These are phyloP conservation scores for Teleiodes luculella DNA, from an alignment of 2,888 invertebrate genomes.

Conservation along the genomic window DNA sequence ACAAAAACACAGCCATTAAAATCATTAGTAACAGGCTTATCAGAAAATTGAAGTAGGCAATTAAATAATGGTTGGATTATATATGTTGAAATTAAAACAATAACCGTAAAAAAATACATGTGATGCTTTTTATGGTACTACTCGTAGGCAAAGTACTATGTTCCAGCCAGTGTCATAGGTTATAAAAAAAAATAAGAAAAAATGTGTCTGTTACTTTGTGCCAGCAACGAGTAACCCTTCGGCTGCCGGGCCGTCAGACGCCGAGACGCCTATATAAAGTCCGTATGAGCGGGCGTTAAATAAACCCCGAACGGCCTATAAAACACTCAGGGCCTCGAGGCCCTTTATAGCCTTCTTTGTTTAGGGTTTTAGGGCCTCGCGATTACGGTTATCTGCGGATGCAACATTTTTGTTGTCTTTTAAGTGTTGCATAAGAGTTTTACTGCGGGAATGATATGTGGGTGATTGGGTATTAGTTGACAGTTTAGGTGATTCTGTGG, in stretches of 20 bases:
- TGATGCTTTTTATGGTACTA: too few species aligned
- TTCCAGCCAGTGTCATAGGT: too few species aligned
- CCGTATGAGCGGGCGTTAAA: slow-evolving; percentile 67
- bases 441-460: not conserved
- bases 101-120: too few species aligned
- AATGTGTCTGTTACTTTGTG: not conserved
- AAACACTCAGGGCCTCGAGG: slow-evolving; percentile 45
- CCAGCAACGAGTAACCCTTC: slow-evolving; percentile 9
- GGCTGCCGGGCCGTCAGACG: slow-evolving; percentile 36
- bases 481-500: slow-evolving; percentile 5
- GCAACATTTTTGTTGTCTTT: slow-evolving; percentile 19
- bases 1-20: too few species aligned
- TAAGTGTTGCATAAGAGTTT: slow-evolving; percentile 1
- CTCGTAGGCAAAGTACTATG: too few species aligned
- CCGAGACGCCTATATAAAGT: slow-evolving; percentile 64
- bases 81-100: too few species aligned
- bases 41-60: too few species aligned
- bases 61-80: too few species aligned
- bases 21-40: too few species aligned
- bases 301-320: slow-evolving; percentile 64
- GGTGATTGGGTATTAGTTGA: slow-evolving; percentile 1
- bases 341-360: slow-evolving; percentile 54
- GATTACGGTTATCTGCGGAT: slow-evolving; percentile 36
- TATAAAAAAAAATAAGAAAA: too few species aligned
- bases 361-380: slow-evolving; percentile 49